Conservation (phyloP, 1,140 invertebrate genomes). For the Protaetia brevitarsis region DNA sequence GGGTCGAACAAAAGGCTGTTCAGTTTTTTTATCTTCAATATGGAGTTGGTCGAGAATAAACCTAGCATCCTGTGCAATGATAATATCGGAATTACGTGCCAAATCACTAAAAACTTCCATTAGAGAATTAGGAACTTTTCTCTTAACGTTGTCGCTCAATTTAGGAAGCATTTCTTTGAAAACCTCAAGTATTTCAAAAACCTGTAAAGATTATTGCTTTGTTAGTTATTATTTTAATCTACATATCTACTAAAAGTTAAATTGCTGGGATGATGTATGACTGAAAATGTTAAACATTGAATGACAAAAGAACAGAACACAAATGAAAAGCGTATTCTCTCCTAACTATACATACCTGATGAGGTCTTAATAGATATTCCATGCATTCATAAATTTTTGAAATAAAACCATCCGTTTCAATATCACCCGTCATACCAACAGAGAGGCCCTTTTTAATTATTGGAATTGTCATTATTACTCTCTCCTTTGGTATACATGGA, state of each 20-base stretch:
- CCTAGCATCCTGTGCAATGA: not conserved
- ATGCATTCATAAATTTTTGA: constrained; percentile 10
- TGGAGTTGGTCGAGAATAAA: not conserved
- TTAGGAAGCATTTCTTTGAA: not conserved
- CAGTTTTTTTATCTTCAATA: not conserved
- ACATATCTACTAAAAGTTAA: no score
- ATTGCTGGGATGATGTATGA: no score
- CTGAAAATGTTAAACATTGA: no score
- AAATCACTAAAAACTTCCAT: not conserved
- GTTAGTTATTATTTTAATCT: no score
- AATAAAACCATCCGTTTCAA: not conserved
- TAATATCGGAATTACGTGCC: not conserved
- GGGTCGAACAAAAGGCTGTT: not conserved
- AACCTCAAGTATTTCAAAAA: constrained; percentile 1
- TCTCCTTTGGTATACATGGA: not conserved
- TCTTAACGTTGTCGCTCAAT: not conserved
- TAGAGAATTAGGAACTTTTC: not conserved
- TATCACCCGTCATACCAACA: not conserved
- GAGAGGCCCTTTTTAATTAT: not conserved
- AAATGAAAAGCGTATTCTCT: no score
- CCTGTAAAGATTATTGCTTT: no score
- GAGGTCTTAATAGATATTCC: not conserved
- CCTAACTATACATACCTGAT: constrained; percentile 18
- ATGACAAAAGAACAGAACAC: no score
- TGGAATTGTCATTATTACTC: not conserved